Base-by-base conservation (phyloP, 2,113 vertebrate species). In the Notarius lentiginosus region DNA sequence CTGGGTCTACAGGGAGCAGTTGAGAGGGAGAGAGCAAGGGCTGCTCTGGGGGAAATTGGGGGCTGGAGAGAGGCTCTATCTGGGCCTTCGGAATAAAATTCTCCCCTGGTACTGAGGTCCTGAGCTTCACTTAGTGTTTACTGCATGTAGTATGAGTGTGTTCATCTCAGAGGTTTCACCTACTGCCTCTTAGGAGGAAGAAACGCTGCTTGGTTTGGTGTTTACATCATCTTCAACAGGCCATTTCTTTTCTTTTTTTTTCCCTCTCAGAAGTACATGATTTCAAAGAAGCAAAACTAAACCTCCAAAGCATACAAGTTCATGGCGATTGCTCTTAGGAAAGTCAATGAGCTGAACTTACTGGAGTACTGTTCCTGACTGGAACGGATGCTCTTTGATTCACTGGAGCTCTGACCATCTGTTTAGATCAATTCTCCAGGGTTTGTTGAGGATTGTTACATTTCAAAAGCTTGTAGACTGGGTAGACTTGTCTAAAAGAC, bases 1-100 rank as follows among this genome's bases (percentile, higher is more conserved):
- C 81, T 85, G 68, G 70, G 87, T 91, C 89, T 87, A 68, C 53
- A 51, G 85, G 90, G 87, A 89, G 85, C 79, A 84, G 61, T 88
- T 90, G 88, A 90, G 86, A 85, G 65, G 22, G 73, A 75, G 86
- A 83, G 73, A 30, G 47, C 47, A 72, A 85, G 87, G 88, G 84
- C 83, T 82, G 84, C 83, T 89, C 86, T 88, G 63, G 81, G 76
- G 84, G 58, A 85, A 75, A 83, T 55, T 34, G 14, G 27, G 47
- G 60, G 58, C 70, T 41, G 53, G 56, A 90, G 66, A 66, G 76
- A 84, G 85, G 9, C 70, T 82, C 80, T 79, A 81, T 68, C n/a
- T 56, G 85, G 84, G 82, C 63, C 24, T 75, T 77, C 66, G 77
- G 77, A 84, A 86, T 84, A 80, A 90, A 90, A 89, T 82, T 65